Evolutionary conservation across 2,113 vertebrate species (phyloP).

Genomic region (Hippocampus barbouri): DNA sequence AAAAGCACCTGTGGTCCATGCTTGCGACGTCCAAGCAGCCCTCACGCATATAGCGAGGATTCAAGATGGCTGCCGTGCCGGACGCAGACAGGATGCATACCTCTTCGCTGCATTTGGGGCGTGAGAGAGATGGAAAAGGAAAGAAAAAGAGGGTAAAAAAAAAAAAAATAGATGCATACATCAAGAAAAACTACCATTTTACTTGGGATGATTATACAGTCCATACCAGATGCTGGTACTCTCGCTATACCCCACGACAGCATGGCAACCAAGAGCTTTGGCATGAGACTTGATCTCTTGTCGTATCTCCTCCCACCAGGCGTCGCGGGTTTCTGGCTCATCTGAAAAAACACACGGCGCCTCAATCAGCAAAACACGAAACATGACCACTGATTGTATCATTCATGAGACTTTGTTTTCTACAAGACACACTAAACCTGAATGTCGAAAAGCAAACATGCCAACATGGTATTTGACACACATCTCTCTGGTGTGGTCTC

Average conservation of each 20-base stretch:
- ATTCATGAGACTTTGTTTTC: slow-evolving; percentile 2
- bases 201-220: not conserved
- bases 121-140: not conserved
- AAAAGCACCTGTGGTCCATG: slow-evolving; percentile 89
- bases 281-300: slow-evolving; percentile 99
- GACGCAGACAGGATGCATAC: slow-evolving; percentile 97
- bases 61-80: slow-evolving; percentile 93
- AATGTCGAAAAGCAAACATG: slow-evolving; percentile 2
- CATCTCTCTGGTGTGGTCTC: not conserved
- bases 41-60: slow-evolving; percentile 92
- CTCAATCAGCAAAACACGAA: slow-evolving; percentile 22
- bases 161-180: not conserved
- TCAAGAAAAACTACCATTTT: not conserved
- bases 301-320: slow-evolving; percentile 99
- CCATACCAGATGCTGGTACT: slow-evolving; percentile 96
- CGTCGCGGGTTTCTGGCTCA: slow-evolving; percentile 96
- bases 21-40: slow-evolving; percentile 85
- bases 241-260: slow-evolving; percentile 97
- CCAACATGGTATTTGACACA: slow-evolving; percentile 4
- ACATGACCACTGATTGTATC: not conserved
- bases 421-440: slow-evolving; percentile 3
- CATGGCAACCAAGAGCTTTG: slow-evolving; percentile 96
- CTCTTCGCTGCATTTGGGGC: slow-evolving; percentile 80
- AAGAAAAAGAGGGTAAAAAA: not conserved
- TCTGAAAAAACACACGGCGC: slow-evolving; percentile 83